These are phyloP conservation scores for Pseudochirops cupreus DNA, from an alignment of 2,797 vertebrate genomes.

Conservation along the genomic window DNA sequence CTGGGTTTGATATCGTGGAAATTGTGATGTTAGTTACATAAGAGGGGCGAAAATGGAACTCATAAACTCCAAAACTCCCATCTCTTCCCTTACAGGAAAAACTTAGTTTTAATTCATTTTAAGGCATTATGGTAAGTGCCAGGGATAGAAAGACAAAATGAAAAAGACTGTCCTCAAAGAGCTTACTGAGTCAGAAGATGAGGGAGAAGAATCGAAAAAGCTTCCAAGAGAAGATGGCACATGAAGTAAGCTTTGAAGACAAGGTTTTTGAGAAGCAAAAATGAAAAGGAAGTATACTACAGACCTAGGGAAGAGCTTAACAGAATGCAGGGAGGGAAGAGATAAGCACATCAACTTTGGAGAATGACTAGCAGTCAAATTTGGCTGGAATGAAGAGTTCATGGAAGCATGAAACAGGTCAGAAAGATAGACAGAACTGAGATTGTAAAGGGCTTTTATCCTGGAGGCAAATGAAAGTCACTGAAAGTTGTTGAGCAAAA, in stretches of 20 bases:
- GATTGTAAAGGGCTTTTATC: background rate
- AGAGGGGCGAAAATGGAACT: fast-evolving
- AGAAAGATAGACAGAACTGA: background rate
- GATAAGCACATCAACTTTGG: background rate
- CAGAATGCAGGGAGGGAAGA: background rate
- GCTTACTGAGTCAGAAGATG: background rate
- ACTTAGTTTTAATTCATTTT: background rate
- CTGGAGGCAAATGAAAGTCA: background rate
- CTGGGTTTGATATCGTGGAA: background rate
- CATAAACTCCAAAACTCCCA: background rate
- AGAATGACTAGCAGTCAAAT: background rate
- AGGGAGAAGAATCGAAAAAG: background rate
- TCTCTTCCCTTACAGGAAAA: fast-evolving
- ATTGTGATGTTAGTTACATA: background rate
- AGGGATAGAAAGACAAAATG: background rate
- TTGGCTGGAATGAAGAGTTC: background rate
- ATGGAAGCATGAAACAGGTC: background rate
- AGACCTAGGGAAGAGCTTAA: background rate
- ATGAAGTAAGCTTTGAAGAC: background rate
- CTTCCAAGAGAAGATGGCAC: background rate
- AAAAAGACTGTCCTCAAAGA: background rate
- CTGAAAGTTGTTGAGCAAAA: background rate
- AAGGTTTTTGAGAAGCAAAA: background rate
- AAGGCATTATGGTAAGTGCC: background rate
- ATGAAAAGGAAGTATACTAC: background rate